Evolutionary conservation across 2,113 vertebrate species (phyloP).

Genomic region (Catharus bicknelli): DNA sequence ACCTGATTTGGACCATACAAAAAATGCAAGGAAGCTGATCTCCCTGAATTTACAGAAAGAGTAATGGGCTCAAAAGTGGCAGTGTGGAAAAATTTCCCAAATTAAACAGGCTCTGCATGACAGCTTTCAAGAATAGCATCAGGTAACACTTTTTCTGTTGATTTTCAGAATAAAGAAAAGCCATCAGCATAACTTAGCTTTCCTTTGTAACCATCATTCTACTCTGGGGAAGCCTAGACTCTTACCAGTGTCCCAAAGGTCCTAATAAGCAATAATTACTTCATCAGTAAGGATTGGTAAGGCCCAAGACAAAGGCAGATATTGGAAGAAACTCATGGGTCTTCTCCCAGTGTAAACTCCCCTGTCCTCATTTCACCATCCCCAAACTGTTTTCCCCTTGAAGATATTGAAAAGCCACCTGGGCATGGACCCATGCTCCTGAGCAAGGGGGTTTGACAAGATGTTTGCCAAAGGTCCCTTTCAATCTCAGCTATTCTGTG

Average conservation of each 20-base stretch:
- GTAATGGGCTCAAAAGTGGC: neutral
- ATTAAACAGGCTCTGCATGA: neutral
- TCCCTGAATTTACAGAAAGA: neutral
- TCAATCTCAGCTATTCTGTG: neutral
- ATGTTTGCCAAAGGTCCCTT: neutral
- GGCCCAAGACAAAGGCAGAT: neutral
- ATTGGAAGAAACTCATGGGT: neutral
- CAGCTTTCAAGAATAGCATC: neutral
- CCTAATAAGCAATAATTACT: neutral
- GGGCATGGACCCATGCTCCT: rapidly evolving
- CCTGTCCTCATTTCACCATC: neutral
- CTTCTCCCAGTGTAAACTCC: neutral
- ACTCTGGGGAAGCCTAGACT: neutral
- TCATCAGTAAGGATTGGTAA: neutral
- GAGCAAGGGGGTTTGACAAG: neutral
- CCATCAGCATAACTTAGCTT: neutral
- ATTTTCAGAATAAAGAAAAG: neutral
- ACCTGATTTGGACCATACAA: neutral
- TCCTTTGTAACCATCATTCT: neutral
- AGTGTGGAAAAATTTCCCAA: neutral
- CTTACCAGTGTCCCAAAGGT: rapidly evolving
- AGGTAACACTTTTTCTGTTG: neutral
- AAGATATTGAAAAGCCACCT: neutral
- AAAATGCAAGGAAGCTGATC: neutral
- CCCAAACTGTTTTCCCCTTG: rapidly evolving